Conservation (phyloP, 1,140 invertebrate species). For the Pseudomyrmex flavicornis region DNA sequence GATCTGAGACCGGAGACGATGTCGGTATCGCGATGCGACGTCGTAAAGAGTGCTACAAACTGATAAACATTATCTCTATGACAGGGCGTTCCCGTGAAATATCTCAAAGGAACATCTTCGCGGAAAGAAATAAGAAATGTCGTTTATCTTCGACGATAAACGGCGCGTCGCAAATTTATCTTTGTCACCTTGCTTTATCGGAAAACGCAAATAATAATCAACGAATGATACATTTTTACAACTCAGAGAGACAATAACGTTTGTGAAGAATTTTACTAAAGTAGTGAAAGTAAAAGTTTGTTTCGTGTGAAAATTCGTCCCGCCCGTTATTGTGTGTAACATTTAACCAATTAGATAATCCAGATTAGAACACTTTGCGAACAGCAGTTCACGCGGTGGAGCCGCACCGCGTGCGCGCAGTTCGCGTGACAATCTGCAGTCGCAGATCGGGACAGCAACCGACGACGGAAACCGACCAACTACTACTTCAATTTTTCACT, state of each 20-base stretch:
- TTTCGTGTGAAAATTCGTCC: too few relatives aligned
- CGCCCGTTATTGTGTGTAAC: too few relatives aligned
- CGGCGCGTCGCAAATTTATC: not conserved
- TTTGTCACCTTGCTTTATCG: not conserved
- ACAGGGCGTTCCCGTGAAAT: constrained; percentile 8
- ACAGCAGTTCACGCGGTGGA: not conserved
- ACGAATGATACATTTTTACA: not conserved
- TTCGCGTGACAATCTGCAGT: constrained; percentile 20
- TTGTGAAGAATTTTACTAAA: not conserved
- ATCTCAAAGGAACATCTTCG: not conserved
- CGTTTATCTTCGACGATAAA: constrained; percentile 33
- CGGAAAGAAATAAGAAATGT: constrained; percentile 43
- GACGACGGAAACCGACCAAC: not conserved
- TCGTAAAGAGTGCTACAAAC: constrained; percentile 56
- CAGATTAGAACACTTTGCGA: too few relatives aligned
- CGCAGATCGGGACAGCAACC: not conserved
- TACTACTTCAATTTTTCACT: constrained; percentile 66
- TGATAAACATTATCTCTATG: constrained; percentile 61
- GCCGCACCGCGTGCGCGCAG: not conserved
- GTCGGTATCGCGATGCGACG: constrained; percentile 23
- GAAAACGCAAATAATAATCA: not conserved
- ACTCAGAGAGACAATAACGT: not conserved
- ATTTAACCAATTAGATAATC: too few relatives aligned
- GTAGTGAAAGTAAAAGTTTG: too few relatives aligned
- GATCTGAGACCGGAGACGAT: not conserved